Conservation (phyloP, 1,140 invertebrate genomes). For the Papilio helenus region DNA sequence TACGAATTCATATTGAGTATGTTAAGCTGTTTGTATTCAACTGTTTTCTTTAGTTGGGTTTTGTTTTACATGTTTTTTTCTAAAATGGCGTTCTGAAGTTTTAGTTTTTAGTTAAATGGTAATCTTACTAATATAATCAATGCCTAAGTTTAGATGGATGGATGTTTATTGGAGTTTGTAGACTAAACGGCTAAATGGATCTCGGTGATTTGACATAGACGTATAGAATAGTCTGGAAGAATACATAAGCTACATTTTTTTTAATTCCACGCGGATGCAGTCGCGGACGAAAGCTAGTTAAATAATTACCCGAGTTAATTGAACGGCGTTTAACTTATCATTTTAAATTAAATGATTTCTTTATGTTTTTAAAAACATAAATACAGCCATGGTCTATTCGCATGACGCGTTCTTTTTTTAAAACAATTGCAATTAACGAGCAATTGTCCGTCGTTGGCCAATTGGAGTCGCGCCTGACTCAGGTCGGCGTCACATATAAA, state of each 20-base stretch:
- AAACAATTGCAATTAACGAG: slow-evolving; percentile 75
- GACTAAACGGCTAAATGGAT: too few species aligned
- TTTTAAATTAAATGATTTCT: slow-evolving; percentile 9
- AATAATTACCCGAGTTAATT: neutral
- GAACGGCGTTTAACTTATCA: neutral
- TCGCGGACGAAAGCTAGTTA: neutral
- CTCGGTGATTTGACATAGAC: too few species aligned
- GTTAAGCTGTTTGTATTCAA: slow-evolving; percentile 39
- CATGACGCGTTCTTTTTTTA: slow-evolving; percentile 69
- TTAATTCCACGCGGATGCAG: neutral
- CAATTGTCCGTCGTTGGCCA: slow-evolving; percentile 69
- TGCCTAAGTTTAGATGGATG: too few species aligned
- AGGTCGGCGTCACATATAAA: slow-evolving; percentile 66
- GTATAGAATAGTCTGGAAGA: too few species aligned
- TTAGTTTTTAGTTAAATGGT: too few species aligned
- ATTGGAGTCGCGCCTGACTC: slow-evolving; percentile 50
- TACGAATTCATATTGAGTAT: slow-evolving; percentile 48
- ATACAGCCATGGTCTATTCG: slow-evolving; percentile 65
- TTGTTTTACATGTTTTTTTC: neutral
- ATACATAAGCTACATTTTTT: neutral
- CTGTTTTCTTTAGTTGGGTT: slow-evolving; percentile 13
- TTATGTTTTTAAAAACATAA: slow-evolving; percentile 44
- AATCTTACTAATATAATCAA: too few species aligned
- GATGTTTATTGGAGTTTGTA: neutral
- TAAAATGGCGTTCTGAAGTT: neutral